These are phyloP conservation scores for Tipula helvola DNA, from an alignment of 2,888 invertebrate species.

Conservation along the genomic window DNA sequence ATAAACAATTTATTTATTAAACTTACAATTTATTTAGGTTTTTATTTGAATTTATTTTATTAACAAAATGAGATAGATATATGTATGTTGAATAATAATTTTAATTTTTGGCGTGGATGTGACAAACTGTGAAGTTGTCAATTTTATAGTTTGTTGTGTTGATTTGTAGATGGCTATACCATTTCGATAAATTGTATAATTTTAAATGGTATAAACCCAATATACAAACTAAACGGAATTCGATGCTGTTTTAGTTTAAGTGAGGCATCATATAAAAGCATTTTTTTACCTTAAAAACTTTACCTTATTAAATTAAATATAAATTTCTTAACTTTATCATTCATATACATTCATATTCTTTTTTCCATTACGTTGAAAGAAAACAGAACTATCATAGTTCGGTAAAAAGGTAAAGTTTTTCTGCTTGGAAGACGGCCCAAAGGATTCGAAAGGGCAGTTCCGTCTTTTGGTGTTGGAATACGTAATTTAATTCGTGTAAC, in stretches of 20 bases:
- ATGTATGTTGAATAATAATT: neutral
- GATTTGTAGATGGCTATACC: neutral
- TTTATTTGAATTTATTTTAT: neutral
- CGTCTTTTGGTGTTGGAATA: too few species aligned
- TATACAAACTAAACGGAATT: neutral
- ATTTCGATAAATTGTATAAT: neutral
- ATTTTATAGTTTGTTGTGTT: neutral
- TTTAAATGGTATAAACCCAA: neutral
- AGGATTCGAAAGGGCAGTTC: too few species aligned
- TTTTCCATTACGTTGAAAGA: too few species aligned
- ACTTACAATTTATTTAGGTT: neutral
- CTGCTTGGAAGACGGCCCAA: too few species aligned
- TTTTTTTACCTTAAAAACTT: too few species aligned
- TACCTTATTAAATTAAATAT: too few species aligned
- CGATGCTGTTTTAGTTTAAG: neutral
- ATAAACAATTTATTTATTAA: neutral
- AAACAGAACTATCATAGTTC: too few species aligned
- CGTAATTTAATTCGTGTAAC: too few species aligned
- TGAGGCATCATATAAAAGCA: too few species aligned
- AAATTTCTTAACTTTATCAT: too few species aligned
- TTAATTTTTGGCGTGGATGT: neutral
- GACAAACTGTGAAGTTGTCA: neutral
- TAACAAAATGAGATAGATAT: neutral
- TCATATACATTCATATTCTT: too few species aligned
- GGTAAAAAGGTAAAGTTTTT: too few species aligned